phyloP scores from a whole-genome alignment of 1,140 invertebrate species.

The Harlomillsia oculata region DNA sequence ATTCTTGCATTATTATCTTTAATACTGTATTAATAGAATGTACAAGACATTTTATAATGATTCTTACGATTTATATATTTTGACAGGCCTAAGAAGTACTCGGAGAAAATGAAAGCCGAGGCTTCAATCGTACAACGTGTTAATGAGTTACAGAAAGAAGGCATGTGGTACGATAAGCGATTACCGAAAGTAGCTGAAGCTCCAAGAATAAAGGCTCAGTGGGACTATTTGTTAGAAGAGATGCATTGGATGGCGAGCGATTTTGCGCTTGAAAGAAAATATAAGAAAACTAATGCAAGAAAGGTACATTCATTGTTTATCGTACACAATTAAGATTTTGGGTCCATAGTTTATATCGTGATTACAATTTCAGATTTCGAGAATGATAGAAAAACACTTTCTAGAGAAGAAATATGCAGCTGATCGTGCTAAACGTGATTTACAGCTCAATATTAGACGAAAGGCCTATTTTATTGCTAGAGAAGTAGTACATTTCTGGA shows the following conservation, averaged over 20 bases:
- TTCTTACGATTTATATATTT: too few relatives aligned
- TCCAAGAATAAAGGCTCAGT: conserved; percentile 82
- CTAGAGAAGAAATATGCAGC: conserved; percentile 83
- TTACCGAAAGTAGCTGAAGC: conserved; percentile 89
- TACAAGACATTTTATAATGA: background rate
- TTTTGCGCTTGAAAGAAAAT: conserved; percentile 93
- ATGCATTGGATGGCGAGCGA: conserved; percentile 97
- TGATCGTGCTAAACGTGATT: conserved; percentile 81
- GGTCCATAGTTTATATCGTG: background rate
- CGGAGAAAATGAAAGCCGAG: conserved; percentile 46
- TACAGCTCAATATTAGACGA: conserved; percentile 71
- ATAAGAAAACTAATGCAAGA: conserved; percentile 90
- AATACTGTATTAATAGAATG: background rate
- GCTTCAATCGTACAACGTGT: conserved; percentile 87
- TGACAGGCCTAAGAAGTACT: conserved; percentile 23
- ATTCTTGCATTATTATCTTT: too few relatives aligned
- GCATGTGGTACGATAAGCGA: conserved; percentile 83
- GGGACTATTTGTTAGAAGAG: conserved; percentile 97
- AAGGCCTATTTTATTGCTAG: conserved; percentile 84
- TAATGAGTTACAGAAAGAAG: conserved; percentile 73
- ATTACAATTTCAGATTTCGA: conserved; percentile 42
- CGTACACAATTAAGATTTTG: background rate
- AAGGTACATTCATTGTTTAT: conserved; percentile 50
- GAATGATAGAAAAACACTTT: conserved; percentile 90
- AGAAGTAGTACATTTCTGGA: conserved; percentile 91